Evolutionary conservation across 2,113 vertebrate genomes (phyloP), one percentile per base, ranked within the genome.

Genomic region (Chaetodon trifascialis): DNA sequence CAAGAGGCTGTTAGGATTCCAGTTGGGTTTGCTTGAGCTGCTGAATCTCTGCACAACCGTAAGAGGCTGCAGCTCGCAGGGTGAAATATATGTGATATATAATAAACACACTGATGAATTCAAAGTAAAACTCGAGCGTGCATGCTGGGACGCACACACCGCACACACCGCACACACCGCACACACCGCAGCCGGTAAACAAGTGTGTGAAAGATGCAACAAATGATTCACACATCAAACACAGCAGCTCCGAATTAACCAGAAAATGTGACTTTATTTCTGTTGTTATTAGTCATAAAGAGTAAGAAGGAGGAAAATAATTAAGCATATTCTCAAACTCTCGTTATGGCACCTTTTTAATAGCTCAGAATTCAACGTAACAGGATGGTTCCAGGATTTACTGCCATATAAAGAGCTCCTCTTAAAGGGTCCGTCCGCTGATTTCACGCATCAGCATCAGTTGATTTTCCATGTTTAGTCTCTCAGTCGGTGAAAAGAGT

Each of bases 1-100:
- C 77, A n/a, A 85, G 88, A 75, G 74, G 74, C 92, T 79, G 80
- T 65, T 72, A 46, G 82, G 82, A 73, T 65, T 85, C 88, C 80
- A 67, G 76, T 75, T 68, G 81, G 80, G 70, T 81, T 56, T 63
- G 67, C 46, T 77, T 65, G 52, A 46, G 71, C 71, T 46, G 52
- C 47, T 9, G 55, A 63, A 63, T 17, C 16, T 54, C 1, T 0
- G n/a, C 14, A 49, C 42, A 15, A 47, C 44, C 25, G 51, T 0
- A 25, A 23, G 25, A 75, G 30, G 54, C 25, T 11, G 21, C 25
- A 65, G 58, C n/a, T 21, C 38, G 10, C 21, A 51, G 42, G 42
- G n/a, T 23, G 9, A 56, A n/a, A 68, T 58, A 38, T 70, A 40
- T 49, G 40, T 52, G 42, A 19, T 23, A 54, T 73, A 10, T 54